Conservation (phyloP, 2,888 invertebrate species). For the Parnassius mnemosyne region DNA sequence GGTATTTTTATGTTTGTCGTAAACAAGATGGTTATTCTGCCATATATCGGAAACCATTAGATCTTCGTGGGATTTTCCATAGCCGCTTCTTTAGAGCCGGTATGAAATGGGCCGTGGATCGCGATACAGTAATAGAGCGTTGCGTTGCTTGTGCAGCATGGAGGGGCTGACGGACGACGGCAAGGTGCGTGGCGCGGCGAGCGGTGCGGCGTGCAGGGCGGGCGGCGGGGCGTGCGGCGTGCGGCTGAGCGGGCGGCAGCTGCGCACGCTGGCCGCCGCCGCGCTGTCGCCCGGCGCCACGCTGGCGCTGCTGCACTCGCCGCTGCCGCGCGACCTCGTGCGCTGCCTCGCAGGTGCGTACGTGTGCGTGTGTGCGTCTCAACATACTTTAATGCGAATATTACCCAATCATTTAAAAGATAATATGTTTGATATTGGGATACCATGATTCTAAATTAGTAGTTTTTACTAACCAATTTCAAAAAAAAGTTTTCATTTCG, state of each 20-base stretch:
- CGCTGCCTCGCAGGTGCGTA: slow-evolving; percentile 50
- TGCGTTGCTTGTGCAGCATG: slow-evolving; percentile 49
- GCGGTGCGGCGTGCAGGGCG: slow-evolving; percentile 31
- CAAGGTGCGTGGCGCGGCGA: slow-evolving; percentile 72
- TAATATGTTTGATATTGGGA: too few relatives aligned
- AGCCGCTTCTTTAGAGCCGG: too few relatives aligned
- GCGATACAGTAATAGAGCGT: neutral
- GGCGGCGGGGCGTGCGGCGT: slow-evolving; percentile 38
- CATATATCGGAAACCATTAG: too few relatives aligned
- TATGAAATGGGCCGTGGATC: too few relatives aligned
- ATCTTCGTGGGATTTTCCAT: too few relatives aligned
- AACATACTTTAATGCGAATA: neutral
- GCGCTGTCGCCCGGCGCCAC: slow-evolving; percentile 90
- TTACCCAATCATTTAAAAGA: too few relatives aligned
- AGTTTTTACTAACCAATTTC: too few relatives aligned
- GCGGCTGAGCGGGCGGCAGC: slow-evolving; percentile 81
- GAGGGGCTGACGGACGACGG: slow-evolving; percentile 86
- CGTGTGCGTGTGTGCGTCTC: neutral
- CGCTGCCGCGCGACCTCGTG: slow-evolving; percentile 85
- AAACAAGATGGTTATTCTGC: too few relatives aligned
- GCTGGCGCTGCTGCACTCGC: slow-evolving; percentile 87
- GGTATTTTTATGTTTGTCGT: too few relatives aligned
- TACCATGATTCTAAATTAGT: too few relatives aligned
- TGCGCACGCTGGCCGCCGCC: slow-evolving; percentile 88
- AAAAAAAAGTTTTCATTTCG: too few relatives aligned